Percentiles rank a stretch among this genome's conserved stretches.
phyloP scores from a whole-genome alignment of 2,113 vertebrate genomes.

The Lampris megalopsis region DNA sequence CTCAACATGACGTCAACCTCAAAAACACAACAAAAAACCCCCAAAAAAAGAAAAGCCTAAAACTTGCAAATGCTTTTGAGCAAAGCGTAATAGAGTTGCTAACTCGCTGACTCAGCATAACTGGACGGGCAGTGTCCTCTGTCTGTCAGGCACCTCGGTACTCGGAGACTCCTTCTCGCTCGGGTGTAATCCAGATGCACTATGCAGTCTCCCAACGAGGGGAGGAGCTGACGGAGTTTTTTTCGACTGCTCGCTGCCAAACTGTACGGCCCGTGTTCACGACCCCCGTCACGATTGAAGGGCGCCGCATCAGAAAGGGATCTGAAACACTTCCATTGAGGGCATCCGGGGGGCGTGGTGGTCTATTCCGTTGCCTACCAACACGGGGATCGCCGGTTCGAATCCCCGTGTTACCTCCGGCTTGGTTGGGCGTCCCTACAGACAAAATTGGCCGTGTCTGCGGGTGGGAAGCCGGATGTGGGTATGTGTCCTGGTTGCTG shows the following conservation, averaged over 20 bases:
- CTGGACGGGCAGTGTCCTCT: slow-evolving; percentile 18
- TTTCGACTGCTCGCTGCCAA: slow-evolving; percentile 18
- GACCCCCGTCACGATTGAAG: no score
- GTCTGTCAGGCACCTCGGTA: slow-evolving; percentile 24
- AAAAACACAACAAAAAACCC: neutral
- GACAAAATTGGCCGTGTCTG: no score
- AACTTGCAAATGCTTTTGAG: neutral
- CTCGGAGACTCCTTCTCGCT: slow-evolving; percentile 34
- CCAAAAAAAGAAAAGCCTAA: neutral
- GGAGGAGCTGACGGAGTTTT: slow-evolving; percentile 29
- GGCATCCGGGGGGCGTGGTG: no score
- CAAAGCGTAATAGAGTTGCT: neutral
- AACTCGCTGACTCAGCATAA: slow-evolving; percentile 2
- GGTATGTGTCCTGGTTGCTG: no score
- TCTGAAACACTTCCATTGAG: no score
- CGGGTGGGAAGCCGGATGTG: no score
- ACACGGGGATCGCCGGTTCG: no score
- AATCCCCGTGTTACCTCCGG: no score
- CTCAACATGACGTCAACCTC: neutral
- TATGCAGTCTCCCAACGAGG: slow-evolving; percentile 13
- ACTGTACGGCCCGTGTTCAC: neutral
- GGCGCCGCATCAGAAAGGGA: no score
- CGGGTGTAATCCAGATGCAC: slow-evolving; percentile 22
- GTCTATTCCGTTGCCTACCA: no score
- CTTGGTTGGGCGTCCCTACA: no score